Evolutionary conservation across 2,888 invertebrate species (phyloP).

Genomic region (Caenorhabditis sinica): DNA sequence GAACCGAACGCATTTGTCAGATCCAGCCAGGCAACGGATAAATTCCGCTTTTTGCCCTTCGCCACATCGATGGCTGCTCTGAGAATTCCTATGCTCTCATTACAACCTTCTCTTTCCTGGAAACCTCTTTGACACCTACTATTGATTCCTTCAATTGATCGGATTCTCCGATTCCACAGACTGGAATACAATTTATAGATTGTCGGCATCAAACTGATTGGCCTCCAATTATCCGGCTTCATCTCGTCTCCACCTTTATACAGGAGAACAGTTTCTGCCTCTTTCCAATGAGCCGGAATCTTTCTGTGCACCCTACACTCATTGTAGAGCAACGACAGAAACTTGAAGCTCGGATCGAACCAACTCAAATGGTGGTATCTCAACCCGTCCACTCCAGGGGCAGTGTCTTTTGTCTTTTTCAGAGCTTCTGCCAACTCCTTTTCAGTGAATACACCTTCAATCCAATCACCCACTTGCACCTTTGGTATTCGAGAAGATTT

Average conservation of each 20-base stretch:
- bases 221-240: slow-evolving; percentile 26
- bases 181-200: slow-evolving; percentile 22
- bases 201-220: slow-evolving; percentile 16
- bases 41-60: background rate
- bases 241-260: slow-evolving; percentile 32
- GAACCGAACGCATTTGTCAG: slow-evolving; percentile 51
- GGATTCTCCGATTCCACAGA: slow-evolving; percentile 22
- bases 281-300: slow-evolving; percentile 40
- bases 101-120: slow-evolving; percentile 31
- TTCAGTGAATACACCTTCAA: background rate
- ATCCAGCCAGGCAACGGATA: slow-evolving; percentile 50
- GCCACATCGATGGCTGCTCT: slow-evolving; percentile 45
- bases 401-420: slow-evolving; percentile 28
- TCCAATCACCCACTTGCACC: background rate
- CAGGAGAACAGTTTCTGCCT: slow-evolving; percentile 34
- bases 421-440: slow-evolving; percentile 2
- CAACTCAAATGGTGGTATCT: background rate
- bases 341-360: slow-evolving; percentile 1
- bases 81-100: slow-evolving; percentile 47
- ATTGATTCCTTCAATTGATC: background rate
- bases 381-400: slow-evolving; percentile 9
- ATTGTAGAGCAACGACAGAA: background rate
- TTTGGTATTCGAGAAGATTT: slow-evolving; percentile 25
- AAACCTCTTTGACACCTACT: slow-evolving; percentile 46
- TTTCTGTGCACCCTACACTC: background rate